Conservation (phyloP, 2,888 invertebrate genomes). For the Euzophera pinguis region DNA sequence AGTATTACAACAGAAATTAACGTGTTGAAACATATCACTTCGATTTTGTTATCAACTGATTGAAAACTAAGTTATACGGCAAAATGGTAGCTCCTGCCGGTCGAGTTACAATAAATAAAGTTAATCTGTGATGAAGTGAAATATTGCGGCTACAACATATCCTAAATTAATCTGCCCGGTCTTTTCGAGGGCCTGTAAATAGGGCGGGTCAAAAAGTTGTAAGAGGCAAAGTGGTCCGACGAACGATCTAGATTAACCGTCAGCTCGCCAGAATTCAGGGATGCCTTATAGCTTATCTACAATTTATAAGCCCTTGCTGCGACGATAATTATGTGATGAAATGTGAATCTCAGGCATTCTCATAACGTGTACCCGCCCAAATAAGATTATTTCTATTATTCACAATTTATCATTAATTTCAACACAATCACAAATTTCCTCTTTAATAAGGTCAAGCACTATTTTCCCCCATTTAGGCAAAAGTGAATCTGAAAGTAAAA, state of each 20-base stretch:
- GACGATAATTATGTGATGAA: too few relatives aligned
- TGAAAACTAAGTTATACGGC: background rate
- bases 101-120: background rate
- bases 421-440: too few relatives aligned
- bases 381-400: too few relatives aligned
- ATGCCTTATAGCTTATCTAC: conserved; percentile 31
- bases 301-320: conserved; percentile 24
- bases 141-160: background rate
- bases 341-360: too few relatives aligned
- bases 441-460: conserved; percentile 18
- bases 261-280: conserved; percentile 51
- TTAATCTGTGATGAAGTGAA: background rate
- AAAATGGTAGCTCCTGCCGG: background rate
- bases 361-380: too few relatives aligned
- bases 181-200: conserved; percentile 16
- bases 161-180: conserved; percentile 12
- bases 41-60: too few relatives aligned
- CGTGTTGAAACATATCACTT: too few relatives aligned
- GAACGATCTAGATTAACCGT: conserved; percentile 38
- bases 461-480: conserved; percentile 34
- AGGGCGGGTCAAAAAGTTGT: conserved; percentile 49
- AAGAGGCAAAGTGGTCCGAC: conserved; percentile 27
- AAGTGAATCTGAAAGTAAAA: conserved; percentile 15
- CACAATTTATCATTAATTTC: too few relatives aligned
- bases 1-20: too few relatives aligned